Evolutionary conservation across 2,797 vertebrate species (phyloP), one percentile per base, ranked within the genome.

Genomic region (Salarias fasciatus): DNA sequence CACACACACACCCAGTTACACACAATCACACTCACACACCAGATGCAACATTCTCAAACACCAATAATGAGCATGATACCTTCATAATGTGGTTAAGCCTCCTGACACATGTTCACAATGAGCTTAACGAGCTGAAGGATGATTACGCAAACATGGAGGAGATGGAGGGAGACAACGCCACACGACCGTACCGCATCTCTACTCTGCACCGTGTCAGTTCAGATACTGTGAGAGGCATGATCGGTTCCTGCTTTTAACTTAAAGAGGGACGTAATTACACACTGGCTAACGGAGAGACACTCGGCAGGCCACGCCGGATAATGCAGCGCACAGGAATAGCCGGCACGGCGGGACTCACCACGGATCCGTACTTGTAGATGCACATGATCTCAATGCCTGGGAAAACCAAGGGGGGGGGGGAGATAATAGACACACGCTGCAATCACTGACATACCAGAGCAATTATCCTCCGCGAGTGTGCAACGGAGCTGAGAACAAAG

Each of bases 371-470:
- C 80, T 99, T 99, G 92, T 99, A 99, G 92, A 98, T 88, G 13
- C 94, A 97, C 97, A 98, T 96, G 83, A 99, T 99, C 92, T 99
- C 98, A 76, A 99, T 91, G 85, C 98, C 98, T 99, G 88, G 63
- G 82, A 79, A 89, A 82, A 75, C 74, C 65, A 77, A 47, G 74
- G 58, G 52, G 49, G 78, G 38, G 18, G 3, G 18, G 24, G 18
- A 3, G 18, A 24, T 18, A 24, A 24, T 2, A 24, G 18, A 87
- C 64, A 78, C 69, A 84, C 31, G 30, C 55, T 74, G 76, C 80
- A 88, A 89, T 92, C 87, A 91, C 77, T 55, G 62, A 68, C 88
- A 91, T 85, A 84, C 79, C 79, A 83, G 67, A 88, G 73, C 83
- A 90, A 91, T 90, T 90, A 92, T 84, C 73, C 76, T 69, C 47